Evolutionary conservation across 2,113 vertebrate species (phyloP).

Genomic region (Phyllopteryx taeniolatus): DNA sequence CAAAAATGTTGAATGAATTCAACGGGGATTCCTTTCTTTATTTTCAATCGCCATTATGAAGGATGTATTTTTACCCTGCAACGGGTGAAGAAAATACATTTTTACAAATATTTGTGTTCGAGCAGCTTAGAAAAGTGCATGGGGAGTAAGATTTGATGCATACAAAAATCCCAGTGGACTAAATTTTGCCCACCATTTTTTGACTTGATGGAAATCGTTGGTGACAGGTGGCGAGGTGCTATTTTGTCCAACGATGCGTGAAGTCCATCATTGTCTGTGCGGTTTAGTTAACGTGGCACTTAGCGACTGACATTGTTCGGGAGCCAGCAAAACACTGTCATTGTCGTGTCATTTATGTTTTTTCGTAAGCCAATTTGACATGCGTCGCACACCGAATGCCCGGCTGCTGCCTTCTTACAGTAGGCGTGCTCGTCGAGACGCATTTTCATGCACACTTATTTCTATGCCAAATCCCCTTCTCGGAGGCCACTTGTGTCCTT

Average conservation of each 20-base stretch:
- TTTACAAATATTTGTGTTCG: background rate
- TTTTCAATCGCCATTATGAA: too few species aligned
- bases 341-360: slow-evolving; percentile 62
- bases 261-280: slow-evolving; percentile 69
- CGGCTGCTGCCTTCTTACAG: slow-evolving; percentile 30
- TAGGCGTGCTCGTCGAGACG: slow-evolving; percentile 17
- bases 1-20: too few species aligned
- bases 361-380: slow-evolving; percentile 48
- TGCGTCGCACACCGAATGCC: slow-evolving; percentile 38
- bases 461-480: slow-evolving; percentile 2
- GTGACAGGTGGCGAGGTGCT: slow-evolving; percentile 70
- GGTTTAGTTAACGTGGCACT: slow-evolving; percentile 68
- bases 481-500: slow-evolving; percentile 51
- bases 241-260: slow-evolving; percentile 66
- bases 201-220: slow-evolving; percentile 67
- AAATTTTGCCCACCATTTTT: slow-evolving; percentile 53
- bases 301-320: slow-evolving; percentile 61
- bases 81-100: background rate
- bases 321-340: slow-evolving; percentile 60
- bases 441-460: slow-evolving; percentile 38
- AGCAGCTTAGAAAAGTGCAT: slow-evolving; percentile 6
- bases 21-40: too few species aligned
- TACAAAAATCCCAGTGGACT: slow-evolving; percentile 33
- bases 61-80: background rate
- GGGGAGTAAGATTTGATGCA: background rate